Conservation (phyloP, 2,113 vertebrate genomes). For the Pseudorectes ferrugineus region DNA sequence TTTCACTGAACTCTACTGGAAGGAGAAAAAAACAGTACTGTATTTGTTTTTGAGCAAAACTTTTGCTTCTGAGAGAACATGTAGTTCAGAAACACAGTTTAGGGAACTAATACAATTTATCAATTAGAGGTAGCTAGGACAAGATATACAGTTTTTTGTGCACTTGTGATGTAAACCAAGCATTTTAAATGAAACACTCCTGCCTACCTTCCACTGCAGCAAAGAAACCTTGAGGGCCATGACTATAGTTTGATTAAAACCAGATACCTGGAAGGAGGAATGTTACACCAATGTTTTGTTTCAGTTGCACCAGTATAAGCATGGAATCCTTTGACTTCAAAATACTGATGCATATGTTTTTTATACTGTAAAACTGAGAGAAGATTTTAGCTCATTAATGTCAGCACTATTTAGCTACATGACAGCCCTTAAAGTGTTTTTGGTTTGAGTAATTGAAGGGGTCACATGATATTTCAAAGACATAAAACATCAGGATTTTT, state of each 20-base stretch:
- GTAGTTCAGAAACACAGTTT: neutral
- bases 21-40: neutral
- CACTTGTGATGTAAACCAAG: neutral
- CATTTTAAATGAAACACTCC: conserved; percentile 51
- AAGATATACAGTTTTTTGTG: conserved; percentile 8
- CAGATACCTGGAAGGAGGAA: conserved; percentile 48
- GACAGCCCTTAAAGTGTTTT: neutral
- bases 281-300: conserved; percentile 54
- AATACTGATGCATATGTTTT: conserved; percentile 55
- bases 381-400: conserved; percentile 24
- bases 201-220: conserved; percentile 15
- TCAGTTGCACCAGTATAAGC: conserved; percentile 39
- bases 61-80: neutral
- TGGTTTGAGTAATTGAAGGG: neutral
- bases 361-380: conserved; percentile 49
- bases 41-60: neutral
- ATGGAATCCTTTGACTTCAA: conserved; percentile 37
- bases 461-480: conserved; percentile 6
- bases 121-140: conserved; percentile 1
- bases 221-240: conserved; percentile 2
- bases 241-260: conserved; percentile 51
- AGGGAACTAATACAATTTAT: neutral
- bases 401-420: neutral
- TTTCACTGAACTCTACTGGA: neutral
- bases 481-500: neutral